These are phyloP conservation scores for Pterois miles DNA, from an alignment of 2,797 vertebrate genomes.

Conservation along the genomic window DNA sequence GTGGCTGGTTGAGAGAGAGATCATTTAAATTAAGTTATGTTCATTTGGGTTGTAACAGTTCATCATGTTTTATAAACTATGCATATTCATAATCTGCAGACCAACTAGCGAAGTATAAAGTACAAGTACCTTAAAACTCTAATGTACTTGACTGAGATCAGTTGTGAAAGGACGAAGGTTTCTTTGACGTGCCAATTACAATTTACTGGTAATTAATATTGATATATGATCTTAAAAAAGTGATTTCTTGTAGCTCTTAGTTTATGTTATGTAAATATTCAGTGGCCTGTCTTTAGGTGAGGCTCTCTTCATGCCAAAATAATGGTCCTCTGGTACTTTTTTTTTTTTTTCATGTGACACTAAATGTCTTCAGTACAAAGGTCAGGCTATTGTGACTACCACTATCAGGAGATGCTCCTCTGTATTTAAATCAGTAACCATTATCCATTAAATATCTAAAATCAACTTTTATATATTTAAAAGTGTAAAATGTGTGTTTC, in stretches of 20 bases:
- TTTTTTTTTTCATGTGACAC: background rate
- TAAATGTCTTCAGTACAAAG: background rate
- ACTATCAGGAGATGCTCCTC: background rate
- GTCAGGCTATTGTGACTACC: background rate
- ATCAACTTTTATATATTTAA: background rate
- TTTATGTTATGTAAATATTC: background rate
- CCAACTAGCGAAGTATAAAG: background rate
- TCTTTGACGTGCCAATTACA: background rate
- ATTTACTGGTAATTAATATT: background rate
- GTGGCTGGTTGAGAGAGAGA: background rate
- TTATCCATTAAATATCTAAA: background rate
- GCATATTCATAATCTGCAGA: background rate
- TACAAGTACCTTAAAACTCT: background rate
- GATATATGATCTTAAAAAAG: background rate
- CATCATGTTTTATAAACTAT: background rate
- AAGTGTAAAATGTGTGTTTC: background rate
- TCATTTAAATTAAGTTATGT: background rate
- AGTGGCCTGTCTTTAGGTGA: background rate
- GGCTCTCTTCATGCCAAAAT: background rate
- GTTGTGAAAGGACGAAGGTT: background rate
- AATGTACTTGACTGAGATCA: background rate
- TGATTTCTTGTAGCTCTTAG: background rate
- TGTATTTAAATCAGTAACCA: background rate
- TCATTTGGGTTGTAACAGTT: background rate
- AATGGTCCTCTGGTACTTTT: background rate